phyloP scores from a whole-genome alignment of 30 jellyfish, hydroid and myxozoan genomes.

The Turritopsis rubra region DNA sequence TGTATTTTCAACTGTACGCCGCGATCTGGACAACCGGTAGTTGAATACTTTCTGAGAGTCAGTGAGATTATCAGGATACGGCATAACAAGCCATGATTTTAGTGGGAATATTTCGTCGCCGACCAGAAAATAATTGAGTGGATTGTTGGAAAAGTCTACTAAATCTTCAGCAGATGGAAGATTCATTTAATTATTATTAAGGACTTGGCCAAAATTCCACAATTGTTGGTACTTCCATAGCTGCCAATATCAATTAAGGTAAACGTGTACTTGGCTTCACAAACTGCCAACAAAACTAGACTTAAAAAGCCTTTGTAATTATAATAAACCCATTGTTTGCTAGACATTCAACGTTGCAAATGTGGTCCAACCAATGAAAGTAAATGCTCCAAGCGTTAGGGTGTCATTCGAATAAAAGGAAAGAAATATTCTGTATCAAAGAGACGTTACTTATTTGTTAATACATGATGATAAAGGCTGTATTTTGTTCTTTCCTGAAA shows the following conservation, averaged over 20 bases:
- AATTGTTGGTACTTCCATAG: conserved; percentile 40
- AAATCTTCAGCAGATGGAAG: background rate
- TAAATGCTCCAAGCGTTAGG: background rate
- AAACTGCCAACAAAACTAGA: conserved; percentile 37
- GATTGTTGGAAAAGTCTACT: conserved; percentile 3
- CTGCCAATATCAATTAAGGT: conserved; percentile 30
- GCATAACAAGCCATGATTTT: conserved; percentile 44
- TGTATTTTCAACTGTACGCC: conserved; percentile 57
- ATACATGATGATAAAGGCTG: background rate
- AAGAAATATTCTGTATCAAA: too few relatives aligned
- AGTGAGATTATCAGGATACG: conserved; percentile 51
- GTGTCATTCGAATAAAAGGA: background rate
- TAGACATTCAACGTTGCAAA: conserved; percentile 24
- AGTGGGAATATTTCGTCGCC: conserved; percentile 72
- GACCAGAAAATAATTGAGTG: conserved; percentile 42
- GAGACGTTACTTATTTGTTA: too few relatives aligned
- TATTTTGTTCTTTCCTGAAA: background rate
- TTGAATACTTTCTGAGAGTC: conserved; percentile 36
- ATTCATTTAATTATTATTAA: background rate
- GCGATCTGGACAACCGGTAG: conserved; percentile 57
- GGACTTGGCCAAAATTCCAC: conserved; percentile 7
- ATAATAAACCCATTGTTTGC: conserved; percentile 26
- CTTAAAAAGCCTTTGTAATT: conserved; percentile 43
- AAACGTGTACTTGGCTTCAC: conserved; percentile 40
- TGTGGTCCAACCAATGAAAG: background rate